Evolutionary conservation across 1,140 invertebrate genomes (phyloP), one percentile per base, ranked within the genome.

Genomic region (Phymastichus coffea): DNA sequence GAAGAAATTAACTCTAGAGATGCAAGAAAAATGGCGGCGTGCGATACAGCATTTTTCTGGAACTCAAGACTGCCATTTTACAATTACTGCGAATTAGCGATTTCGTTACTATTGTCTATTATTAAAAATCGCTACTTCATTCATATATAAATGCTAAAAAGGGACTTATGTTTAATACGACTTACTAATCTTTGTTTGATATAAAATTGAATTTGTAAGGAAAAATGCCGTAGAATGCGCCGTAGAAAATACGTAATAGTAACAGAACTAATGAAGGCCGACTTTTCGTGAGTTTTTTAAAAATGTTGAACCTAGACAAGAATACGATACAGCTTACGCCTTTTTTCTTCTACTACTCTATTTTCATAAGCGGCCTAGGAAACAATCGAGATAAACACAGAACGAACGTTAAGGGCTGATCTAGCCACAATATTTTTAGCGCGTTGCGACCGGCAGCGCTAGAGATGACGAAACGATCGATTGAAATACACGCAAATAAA

Each of bases 51-150:
- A 76, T 75, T 70, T 78, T 77, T 78, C 73, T 74, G 74, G 66
- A 72, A 77, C 66, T 75, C 70, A 78, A 79, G 76, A 79, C 77
- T 79, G 76, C 73, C 75, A 77, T 69, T 71, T 71, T 63, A 74
- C 28, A 38, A 23, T n/a, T 22, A 44, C 30, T 46, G 25, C 17
- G 15, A 44, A 35, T 7, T 53, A 44, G 15, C 14, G 28, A 57
- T 49, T 40, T 57, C 28, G 12, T 33, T 33, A 7, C 12, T 12
- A 33, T 33, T 12, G 28, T 33, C 28, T 33, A 7, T 33, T n/a
- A 7, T 33, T 7, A 33, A 33, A 33, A 7, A 33, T 33, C 28
- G 28, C 28, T 33, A 7, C 12, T 6, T 12, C 28, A 6, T 33
- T 12, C 28, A 12, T 33, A 33, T 7, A 33, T 33, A 33, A 12